Evolutionary conservation across 2,797 vertebrate genomes (phyloP).

Genomic region (Zenarchopterus dispar): DNA sequence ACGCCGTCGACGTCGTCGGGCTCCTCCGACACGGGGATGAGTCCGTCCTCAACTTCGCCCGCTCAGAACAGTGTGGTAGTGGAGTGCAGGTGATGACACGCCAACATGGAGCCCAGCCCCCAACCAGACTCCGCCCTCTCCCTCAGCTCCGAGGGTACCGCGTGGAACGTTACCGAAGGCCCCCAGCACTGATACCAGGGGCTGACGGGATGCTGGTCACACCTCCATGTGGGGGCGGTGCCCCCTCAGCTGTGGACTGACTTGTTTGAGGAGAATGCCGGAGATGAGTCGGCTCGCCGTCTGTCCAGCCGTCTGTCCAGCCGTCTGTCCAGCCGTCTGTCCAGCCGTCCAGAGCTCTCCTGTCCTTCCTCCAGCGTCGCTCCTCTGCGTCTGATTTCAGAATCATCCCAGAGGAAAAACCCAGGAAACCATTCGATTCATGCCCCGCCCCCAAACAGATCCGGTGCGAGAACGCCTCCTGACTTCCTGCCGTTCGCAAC

Average conservation of each 20-base stretch:
- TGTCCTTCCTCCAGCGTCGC: not conserved
- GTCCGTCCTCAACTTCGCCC: constrained; percentile 92
- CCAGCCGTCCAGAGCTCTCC: constrained; percentile 22
- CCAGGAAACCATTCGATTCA: too few species aligned
- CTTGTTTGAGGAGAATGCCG: constrained; percentile 35
- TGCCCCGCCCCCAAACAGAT: not conserved
- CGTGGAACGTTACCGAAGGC: not conserved
- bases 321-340: too few species aligned
- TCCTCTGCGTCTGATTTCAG: not conserved
- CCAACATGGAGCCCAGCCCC: constrained; percentile 48
- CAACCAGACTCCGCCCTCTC: constrained; percentile 65
- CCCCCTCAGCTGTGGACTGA: constrained; percentile 38
- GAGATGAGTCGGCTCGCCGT: not conserved
- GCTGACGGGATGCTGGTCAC: constrained; percentile 13
- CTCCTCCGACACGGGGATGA: constrained; percentile 96
- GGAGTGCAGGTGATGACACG: constrained; percentile 96
- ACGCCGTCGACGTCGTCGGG: constrained; percentile 95
- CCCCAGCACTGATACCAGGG: constrained; percentile 5
- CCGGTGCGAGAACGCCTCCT: not conserved
- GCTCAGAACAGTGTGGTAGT: constrained; percentile 94
- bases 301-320: constrained; percentile 36
- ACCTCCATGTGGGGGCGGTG: constrained; percentile 6
- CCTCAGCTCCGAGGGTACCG: constrained; percentile 35
- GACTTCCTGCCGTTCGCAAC: constrained; percentile 87
- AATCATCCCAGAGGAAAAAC: too few species aligned